These are phyloP conservation scores for Varanus salvator DNA, from an alignment of 2,113 vertebrate genomes.

Conservation along the genomic window DNA sequence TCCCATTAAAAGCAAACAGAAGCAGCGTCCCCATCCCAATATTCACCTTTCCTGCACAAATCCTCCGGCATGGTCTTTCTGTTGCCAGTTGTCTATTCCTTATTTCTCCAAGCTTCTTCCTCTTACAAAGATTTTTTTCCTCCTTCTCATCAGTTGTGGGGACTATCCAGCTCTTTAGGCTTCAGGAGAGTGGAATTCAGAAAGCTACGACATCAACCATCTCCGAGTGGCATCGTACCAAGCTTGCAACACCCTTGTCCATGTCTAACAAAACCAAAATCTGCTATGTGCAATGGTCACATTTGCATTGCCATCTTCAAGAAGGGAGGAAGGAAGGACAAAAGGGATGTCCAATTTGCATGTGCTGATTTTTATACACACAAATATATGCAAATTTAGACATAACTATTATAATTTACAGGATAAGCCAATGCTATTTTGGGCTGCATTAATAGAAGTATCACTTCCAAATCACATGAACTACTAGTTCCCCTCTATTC, in stretches of 20 bases:
- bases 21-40: neutral
- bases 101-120: neutral
- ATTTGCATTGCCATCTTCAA: neutral
- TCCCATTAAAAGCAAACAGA: neutral
- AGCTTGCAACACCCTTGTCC: neutral
- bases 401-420: too few species aligned
- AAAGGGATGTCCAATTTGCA: too few species aligned
- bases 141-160: too few species aligned
- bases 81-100: neutral
- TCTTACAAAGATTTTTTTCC: neutral
- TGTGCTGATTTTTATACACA: too few species aligned
- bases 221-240: neutral
- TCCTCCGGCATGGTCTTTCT: neutral
- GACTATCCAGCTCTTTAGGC: neutral
- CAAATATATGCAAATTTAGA: too few species aligned
- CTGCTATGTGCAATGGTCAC: too few species aligned
- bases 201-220: neutral
- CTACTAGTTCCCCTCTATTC: too few species aligned
- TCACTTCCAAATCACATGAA: too few species aligned
- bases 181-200: neutral
- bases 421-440: too few species aligned
- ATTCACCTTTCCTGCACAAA: neutral
- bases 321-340: too few species aligned
- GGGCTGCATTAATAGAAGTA: too few species aligned
- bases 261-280: neutral